A percentile compares a stretch with the other conserved stretches of the same genome.
These are phyloP conservation scores for Conus canariensis DNA, from an alignment of 2,888 invertebrate genomes.

Conservation along the genomic window DNA sequence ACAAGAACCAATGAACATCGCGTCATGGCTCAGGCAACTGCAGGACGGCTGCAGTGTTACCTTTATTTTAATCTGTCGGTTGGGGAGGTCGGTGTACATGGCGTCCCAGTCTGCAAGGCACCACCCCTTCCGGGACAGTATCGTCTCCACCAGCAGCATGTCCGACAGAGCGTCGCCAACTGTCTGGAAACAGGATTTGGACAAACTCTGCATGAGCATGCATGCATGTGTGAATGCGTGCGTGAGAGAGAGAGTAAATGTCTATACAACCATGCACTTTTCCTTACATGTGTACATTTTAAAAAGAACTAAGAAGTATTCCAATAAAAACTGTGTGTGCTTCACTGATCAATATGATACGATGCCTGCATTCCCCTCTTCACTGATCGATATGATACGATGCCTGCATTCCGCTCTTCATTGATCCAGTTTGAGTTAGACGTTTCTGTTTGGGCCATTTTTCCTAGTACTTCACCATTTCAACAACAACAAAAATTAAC, in stretches of 20 bases:
- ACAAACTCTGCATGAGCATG: not conserved
- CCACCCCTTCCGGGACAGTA: constrained; percentile 91
- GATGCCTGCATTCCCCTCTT: too few relatives aligned
- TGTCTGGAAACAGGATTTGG: constrained; percentile 63
- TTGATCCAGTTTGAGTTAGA: too few relatives aligned
- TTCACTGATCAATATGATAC: too few relatives aligned
- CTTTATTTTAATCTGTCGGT: constrained; percentile 91
- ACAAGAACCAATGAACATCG: too few relatives aligned
- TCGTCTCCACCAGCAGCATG: constrained; percentile 94
- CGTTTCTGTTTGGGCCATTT: too few relatives aligned
- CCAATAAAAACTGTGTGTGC: not conserved
- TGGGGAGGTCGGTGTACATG: constrained; percentile 90
- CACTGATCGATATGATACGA: too few relatives aligned
- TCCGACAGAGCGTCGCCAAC: constrained; percentile 98
- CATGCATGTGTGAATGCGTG: not conserved
- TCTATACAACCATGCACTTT: not conserved
- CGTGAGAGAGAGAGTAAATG: too few relatives aligned
- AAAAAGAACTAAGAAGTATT: too few relatives aligned
- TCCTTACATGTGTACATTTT: not conserved
- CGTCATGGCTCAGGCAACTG: too few relatives aligned
- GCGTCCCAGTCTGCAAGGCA: constrained; percentile 88
- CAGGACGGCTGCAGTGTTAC: constrained; percentile 79
- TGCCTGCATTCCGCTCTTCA: too few relatives aligned
- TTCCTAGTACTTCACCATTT: too few relatives aligned
- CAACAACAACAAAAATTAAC: too few relatives aligned